Base-by-base conservation (phyloP, 2,888 invertebrate genomes). In the Scaptomyza parva region DNA sequence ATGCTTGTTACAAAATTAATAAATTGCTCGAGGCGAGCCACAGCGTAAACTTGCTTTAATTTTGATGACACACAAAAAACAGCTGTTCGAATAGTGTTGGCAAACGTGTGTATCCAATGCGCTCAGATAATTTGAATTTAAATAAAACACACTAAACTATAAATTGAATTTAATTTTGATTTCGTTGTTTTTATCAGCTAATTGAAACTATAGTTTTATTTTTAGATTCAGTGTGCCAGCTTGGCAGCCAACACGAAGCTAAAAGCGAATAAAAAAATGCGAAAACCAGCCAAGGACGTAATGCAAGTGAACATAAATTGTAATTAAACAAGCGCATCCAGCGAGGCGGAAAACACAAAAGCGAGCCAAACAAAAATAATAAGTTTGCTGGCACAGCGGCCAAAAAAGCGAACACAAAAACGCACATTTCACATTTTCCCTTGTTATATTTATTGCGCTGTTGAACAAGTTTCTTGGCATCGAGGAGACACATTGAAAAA, bases 241-340 rank as follows among this genome's bases (percentile, higher is more conserved):
- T 48, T 72, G 68, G 62, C 66, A 50, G n/a, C 28, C 22, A 14
- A 39, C 9, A 14, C 30, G 22, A 48, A 44, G 3, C 26, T 20
- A 41, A 35, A 11, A 26, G 6, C 30, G 12, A 0, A 22, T 28
- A 28, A 28, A 28, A 26, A 26, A 26, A 45, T 28, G 14, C 9
- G 8, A 54, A 75, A 50, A 43, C 28, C 28, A 30, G 43, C 35
- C 40, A 48, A 63, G 54, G 60, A 43, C 41, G 60, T 60, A 64
- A 18, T 60, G 73, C 74, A 68, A 61, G 50, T 45, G 9, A 44
- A 52, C 28, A 83, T 62, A 65, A 76, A 78, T 76, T 48, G 54
- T 37, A 61, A 76, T 78, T 76, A 78, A 72, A 26, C 52, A 44
- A 55, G 64, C 30, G 7, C 33, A 7, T n/a, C 28, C 37, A 57